Percentiles rank a stretch among this genome's conserved stretches.
These are phyloP conservation scores for Oscheius onirici DNA, from an alignment of 2,888 invertebrate species.

Conservation along the genomic window DNA sequence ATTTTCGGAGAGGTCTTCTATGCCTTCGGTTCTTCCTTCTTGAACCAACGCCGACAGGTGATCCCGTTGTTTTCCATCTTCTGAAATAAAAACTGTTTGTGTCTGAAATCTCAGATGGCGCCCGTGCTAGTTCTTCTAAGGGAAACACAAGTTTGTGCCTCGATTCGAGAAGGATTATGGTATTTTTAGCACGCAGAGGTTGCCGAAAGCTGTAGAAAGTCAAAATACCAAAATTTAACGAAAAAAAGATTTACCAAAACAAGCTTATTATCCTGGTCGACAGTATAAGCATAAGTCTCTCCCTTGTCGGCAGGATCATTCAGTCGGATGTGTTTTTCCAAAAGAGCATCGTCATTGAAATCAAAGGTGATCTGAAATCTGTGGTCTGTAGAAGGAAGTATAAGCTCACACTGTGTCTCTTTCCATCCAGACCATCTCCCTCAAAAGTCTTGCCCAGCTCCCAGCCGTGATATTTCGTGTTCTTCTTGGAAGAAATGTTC, in stretches of 20 bases:
- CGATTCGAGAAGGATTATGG: too few relatives aligned
- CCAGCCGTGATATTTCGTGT: constrained; percentile 60
- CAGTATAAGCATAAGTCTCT: constrained; percentile 66
- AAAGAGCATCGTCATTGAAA: constrained; percentile 52
- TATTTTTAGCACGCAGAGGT: too few relatives aligned
- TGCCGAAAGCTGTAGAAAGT: too few relatives aligned
- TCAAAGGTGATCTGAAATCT: constrained; percentile 66
- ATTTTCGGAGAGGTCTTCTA: background rate
- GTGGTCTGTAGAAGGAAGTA: background rate
- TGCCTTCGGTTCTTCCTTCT: constrained; percentile 41
- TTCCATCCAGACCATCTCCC: constrained; percentile 67
- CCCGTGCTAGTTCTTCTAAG: too few relatives aligned
- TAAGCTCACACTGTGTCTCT: constrained; percentile 54
- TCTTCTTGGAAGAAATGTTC: constrained; percentile 64
- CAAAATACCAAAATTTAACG: too few relatives aligned
- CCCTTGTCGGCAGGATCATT: constrained; percentile 65
- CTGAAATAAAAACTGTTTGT: constrained; percentile 44
- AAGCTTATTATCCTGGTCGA: constrained; percentile 63
- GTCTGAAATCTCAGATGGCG: background rate
- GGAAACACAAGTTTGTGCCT: too few relatives aligned
- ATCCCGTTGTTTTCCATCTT: constrained; percentile 66
- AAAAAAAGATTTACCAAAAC: constrained; percentile 52
- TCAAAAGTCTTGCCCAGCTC: constrained; percentile 65
- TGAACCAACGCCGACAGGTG: constrained; percentile 68
- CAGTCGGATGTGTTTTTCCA: constrained; percentile 67